Evolutionary conservation across 2,888 invertebrate genomes (phyloP), one percentile per base, ranked within the genome.

Genomic region (Muscina levida): DNA sequence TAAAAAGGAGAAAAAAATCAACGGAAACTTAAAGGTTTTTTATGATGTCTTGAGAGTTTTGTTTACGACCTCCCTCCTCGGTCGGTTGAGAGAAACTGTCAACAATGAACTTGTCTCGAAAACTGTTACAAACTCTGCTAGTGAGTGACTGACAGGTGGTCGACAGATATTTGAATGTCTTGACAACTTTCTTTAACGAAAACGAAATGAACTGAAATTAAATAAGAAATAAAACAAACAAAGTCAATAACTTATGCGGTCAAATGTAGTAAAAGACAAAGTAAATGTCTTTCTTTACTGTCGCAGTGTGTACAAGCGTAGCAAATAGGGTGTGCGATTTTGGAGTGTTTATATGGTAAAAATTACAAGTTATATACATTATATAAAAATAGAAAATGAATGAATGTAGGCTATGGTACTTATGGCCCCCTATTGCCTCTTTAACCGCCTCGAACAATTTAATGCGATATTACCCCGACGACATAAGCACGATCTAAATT

Each of bases 1-100:
- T 37, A 56, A 48, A 59, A 51, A 53, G 24, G 1, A 15, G 37
- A 46, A n/a, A 56, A 71, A 48, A 17, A 44, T 51, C 48, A 51
- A 51, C 62, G 42, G 42, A 67, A 76, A 70, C 26, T 15, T 44
- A 65, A 76, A 77, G 51, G 51, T 72, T 57, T n/a, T 57, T 39
- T 42, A 22, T 56, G 56, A 19, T 1, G 51, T 31, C 17, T 48
- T 15, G 11, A n/a, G 15, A 15, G 10, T 59, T 62, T 19, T 42
- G 39, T 77, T 77, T 77, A 77, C 71, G 76, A 76, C n/a, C n/a
- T 48, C 71, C 24, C 56, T 5, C 24, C 66, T n/a, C 66, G 67
- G 51, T 72, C 72, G 66, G 51, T 48, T 59, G 39, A 1, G 15
- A 42, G 62, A 56, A 72, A 59, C 26, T 72, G 59, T 67, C 66